These are phyloP conservation scores for Sarcophaga variegata DNA, from an alignment of 2,888 invertebrate species.

Conservation along the genomic window DNA sequence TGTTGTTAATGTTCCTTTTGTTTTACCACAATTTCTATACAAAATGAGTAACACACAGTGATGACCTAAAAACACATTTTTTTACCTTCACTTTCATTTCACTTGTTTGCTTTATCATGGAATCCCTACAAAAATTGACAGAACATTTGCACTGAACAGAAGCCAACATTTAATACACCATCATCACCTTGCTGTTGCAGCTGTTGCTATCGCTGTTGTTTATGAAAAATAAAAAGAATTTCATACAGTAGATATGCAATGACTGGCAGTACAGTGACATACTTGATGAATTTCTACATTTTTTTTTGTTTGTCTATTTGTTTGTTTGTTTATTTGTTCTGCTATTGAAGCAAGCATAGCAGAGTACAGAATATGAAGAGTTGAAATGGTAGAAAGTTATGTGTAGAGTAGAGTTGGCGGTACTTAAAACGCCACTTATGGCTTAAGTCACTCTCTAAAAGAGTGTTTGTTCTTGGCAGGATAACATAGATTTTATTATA, in stretches of 20 bases:
- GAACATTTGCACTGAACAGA: constrained; percentile 2
- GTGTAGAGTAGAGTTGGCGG: constrained; percentile 44
- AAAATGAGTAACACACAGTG: constrained; percentile 63
- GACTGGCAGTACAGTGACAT: constrained; percentile 64
- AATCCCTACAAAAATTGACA: constrained; percentile 50
- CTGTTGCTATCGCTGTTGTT: background rate
- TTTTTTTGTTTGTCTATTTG: constrained; percentile 4
- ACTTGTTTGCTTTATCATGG: constrained; percentile 60
- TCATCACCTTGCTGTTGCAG: background rate
- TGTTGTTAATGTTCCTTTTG: constrained; percentile 37
- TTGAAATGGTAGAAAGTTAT: background rate
- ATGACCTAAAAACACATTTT: constrained; percentile 80
- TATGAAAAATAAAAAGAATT: background rate
- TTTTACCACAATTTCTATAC: constrained; percentile 63
- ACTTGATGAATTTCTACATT: constrained; percentile 54
- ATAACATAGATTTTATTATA: constrained; percentile 63
- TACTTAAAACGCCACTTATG: constrained; percentile 65
- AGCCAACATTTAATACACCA: background rate
- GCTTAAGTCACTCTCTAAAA: constrained; percentile 59
- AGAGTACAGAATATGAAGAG: background rate
- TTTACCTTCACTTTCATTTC: constrained; percentile 77
- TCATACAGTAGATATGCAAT: constrained; percentile 19
- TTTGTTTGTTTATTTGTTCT: constrained; percentile 41
- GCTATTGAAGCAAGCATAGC: background rate
- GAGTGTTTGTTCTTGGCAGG: constrained; percentile 66